phyloP scores from a whole-genome alignment of 1,140 invertebrate genomes.

The Panagrolaimus sp. region DNA sequence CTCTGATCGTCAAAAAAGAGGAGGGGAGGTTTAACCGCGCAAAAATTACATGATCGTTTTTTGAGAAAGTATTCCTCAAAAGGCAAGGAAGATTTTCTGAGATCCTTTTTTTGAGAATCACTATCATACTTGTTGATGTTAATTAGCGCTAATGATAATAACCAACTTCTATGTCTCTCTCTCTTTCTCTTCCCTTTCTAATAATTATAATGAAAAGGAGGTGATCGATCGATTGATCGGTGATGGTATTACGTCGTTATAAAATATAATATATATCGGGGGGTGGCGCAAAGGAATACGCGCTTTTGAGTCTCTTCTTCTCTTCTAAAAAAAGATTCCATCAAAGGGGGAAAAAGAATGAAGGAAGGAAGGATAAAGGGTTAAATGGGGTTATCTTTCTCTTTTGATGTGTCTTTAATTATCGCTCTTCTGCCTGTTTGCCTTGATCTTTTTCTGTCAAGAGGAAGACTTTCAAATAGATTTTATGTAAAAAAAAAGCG shows the following conservation, averaged over 20 bases:
- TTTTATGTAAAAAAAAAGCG: too few species aligned
- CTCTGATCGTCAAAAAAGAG: too few species aligned
- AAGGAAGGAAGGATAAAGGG: not conserved
- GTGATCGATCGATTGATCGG: not conserved
- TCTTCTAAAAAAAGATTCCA: not conserved
- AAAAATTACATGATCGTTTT: too few species aligned
- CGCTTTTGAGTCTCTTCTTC: not conserved
- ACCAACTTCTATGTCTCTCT: not conserved
- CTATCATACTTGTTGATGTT: too few species aligned
- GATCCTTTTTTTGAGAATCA: too few species aligned
- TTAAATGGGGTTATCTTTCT: not conserved
- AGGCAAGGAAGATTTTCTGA: too few species aligned
- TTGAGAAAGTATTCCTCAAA: too few species aligned
- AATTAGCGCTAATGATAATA: not conserved
- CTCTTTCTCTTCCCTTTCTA: constrained; percentile 1
- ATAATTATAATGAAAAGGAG: not conserved
- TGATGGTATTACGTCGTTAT: not conserved
- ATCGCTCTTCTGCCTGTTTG: too few species aligned
- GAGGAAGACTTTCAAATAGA: too few species aligned
- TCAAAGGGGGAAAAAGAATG: not conserved
- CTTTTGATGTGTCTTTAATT: not conserved
- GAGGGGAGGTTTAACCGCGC: too few species aligned
- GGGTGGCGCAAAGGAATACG: not conserved
- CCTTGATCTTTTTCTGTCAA: too few species aligned
- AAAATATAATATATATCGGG: not conserved